Conservation (phyloP, 2,113 vertebrate genomes). For the Lampris incognitus region DNA sequence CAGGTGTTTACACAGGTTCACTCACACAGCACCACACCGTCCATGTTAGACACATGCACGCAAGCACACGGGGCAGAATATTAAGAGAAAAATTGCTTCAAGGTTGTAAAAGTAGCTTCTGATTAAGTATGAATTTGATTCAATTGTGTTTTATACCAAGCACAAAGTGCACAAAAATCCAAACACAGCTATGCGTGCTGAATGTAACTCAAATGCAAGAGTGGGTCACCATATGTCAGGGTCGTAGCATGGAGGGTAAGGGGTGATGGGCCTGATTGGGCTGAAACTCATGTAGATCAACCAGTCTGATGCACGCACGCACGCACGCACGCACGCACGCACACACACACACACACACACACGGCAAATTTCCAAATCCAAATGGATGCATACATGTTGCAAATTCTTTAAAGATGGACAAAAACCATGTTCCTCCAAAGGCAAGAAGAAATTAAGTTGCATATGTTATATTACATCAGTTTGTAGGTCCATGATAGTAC, state of each 20-base stretch:
- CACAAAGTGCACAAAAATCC: neutral
- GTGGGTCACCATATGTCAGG: neutral
- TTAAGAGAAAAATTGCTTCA: neutral
- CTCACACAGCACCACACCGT: slow-evolving; percentile 16
- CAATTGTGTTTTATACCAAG: too few relatives aligned
- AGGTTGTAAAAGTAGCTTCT: too few relatives aligned
- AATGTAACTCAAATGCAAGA: neutral
- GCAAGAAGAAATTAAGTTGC: neutral
- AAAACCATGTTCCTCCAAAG: slow-evolving; percentile 4
- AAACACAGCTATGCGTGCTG: neutral
- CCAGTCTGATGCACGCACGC: neutral
- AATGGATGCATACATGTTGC: neutral
- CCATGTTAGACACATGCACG: slow-evolving; percentile 18
- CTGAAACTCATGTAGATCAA: neutral
- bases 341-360: neutral
- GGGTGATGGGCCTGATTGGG: too few relatives aligned
- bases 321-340: neutral
- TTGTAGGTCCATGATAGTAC: too few relatives aligned
- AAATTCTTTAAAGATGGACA: neutral
- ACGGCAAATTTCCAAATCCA: neutral
- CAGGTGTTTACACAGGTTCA: slow-evolving; percentile 73
- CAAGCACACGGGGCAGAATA: neutral
- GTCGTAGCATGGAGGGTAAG: too few relatives aligned
- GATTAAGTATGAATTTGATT: too few relatives aligned
- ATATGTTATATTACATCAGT: neutral